Evolutionary conservation across 2,113 vertebrate genomes (phyloP).

Genomic region (Otocyon megalotis): DNA sequence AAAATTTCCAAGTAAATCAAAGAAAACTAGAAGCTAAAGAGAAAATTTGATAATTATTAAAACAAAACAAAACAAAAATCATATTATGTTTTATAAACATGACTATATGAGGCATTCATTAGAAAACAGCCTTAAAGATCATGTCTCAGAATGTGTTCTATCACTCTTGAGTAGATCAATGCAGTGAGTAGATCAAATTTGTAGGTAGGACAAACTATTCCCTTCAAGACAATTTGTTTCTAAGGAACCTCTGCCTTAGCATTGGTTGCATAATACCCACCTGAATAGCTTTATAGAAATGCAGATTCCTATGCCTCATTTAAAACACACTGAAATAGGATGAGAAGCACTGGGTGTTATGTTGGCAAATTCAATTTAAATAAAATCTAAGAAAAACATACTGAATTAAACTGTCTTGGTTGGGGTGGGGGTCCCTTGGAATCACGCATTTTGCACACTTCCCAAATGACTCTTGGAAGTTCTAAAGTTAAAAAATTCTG

Average conservation of each 20-base stretch:
- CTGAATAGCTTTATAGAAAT: neutral
- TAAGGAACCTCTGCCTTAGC: neutral
- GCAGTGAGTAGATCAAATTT: neutral
- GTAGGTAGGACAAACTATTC: neutral
- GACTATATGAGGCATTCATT: neutral
- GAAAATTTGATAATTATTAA: neutral
- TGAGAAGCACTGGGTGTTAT: too few relatives aligned
- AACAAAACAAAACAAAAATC: neutral
- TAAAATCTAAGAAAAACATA: neutral
- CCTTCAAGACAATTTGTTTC: neutral
- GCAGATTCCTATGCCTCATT: neutral
- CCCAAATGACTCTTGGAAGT: neutral
- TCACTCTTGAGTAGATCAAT: neutral
- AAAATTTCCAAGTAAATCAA: constrained; percentile 53
- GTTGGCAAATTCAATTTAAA: too few relatives aligned
- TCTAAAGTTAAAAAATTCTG: neutral
- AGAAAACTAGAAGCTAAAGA: constrained; percentile 25
- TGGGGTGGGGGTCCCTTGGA: too few relatives aligned
- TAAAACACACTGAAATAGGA: neutral
- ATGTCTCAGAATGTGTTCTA: neutral
- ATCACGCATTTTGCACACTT: constrained; percentile 3
- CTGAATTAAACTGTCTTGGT: neutral
- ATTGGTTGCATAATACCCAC: neutral
- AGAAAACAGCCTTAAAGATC: neutral
- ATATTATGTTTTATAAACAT: neutral